Evolutionary conservation across 2,888 invertebrate genomes (phyloP).

Genomic region (Ptilodon capucinus): DNA sequence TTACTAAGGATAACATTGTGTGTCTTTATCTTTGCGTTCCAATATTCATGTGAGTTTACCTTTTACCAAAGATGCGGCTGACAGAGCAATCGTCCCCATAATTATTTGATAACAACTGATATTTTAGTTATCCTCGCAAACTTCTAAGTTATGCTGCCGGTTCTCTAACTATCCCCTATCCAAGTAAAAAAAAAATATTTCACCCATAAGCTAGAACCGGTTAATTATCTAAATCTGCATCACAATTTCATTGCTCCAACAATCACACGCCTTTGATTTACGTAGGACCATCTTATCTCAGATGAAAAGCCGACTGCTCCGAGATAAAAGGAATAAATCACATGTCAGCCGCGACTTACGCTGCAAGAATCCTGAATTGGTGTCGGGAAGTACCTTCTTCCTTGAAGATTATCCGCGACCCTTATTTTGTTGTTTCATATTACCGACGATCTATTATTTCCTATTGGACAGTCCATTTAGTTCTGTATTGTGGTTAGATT

Average conservation of each 20-base stretch:
- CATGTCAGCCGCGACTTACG: slow-evolving; percentile 70
- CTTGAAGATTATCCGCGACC: slow-evolving; percentile 38
- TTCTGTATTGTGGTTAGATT: slow-evolving; percentile 8
- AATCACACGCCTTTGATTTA: slow-evolving; percentile 68
- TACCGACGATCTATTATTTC: slow-evolving; percentile 36
- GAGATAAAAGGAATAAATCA: slow-evolving; percentile 77
- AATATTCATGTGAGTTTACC: no score
- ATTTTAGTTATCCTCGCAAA: no score
- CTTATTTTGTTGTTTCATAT: slow-evolving; percentile 30
- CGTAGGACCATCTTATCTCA: slow-evolving; percentile 60
- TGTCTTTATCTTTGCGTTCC: no score
- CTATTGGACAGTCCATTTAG: slow-evolving; percentile 18
- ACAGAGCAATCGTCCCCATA: no score
- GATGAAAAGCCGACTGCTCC: slow-evolving; percentile 63
- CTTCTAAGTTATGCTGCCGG: no score
- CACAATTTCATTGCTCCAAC: slow-evolving; percentile 58
- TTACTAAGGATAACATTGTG: no score
- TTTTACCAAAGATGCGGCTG: no score
- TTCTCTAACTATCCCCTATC: no score
- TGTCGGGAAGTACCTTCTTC: slow-evolving; percentile 33
- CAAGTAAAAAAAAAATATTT: no score
- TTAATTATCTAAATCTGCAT: slow-evolving; percentile 38
- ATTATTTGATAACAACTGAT: no score
- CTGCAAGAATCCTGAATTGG: slow-evolving; percentile 44
- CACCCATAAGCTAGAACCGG: not conserved